A percentile compares a stretch with the other conserved stretches of the same genome.
Evolutionary conservation across 2,888 invertebrate species (phyloP).

Genomic region (Macropis europaea): DNA sequence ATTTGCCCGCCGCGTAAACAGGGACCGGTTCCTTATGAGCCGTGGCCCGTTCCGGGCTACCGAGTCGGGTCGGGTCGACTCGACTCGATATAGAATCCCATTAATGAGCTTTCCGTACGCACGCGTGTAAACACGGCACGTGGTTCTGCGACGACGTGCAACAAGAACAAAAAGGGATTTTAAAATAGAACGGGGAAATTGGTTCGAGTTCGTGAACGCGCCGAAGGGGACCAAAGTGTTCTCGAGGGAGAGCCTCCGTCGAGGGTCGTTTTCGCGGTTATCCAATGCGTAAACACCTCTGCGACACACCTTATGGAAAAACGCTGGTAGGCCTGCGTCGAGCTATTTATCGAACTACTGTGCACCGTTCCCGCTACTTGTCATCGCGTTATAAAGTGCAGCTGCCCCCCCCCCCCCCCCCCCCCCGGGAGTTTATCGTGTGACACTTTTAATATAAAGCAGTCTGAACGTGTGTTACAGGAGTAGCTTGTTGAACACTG

Average conservation of each 20-base stretch:
- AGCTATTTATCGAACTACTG: too few species aligned
- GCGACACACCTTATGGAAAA: too few species aligned
- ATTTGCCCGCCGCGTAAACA: slow-evolving; percentile 31
- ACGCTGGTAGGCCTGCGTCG: too few species aligned
- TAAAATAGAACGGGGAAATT: slow-evolving; percentile 46
- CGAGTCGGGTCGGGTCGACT: too few species aligned
- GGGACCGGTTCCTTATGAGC: slow-evolving; percentile 27
- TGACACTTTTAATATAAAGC: too few species aligned
- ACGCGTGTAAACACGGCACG: slow-evolving; percentile 43
- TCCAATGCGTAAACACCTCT: not conserved
- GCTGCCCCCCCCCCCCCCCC: too few species aligned
- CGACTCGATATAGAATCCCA: slow-evolving; percentile 16
- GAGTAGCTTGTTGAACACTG: too few species aligned
- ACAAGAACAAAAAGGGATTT: slow-evolving; percentile 33
- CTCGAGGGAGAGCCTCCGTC: not conserved
- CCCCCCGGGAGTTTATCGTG: too few species aligned
- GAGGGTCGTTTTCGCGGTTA: slow-evolving; percentile 1
- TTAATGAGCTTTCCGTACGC: slow-evolving; percentile 43
- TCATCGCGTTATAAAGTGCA: too few species aligned
- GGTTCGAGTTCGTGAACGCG: slow-evolving; percentile 22
- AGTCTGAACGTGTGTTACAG: too few species aligned
- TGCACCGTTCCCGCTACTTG: too few species aligned
- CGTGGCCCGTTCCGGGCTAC: not conserved
- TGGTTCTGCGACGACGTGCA: slow-evolving; percentile 19
- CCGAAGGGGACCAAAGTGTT: not conserved